These are phyloP conservation scores for Amphiura filiformis DNA, from an alignment of 35 echinoderm and acorn worm species.

Conservation along the genomic window DNA sequence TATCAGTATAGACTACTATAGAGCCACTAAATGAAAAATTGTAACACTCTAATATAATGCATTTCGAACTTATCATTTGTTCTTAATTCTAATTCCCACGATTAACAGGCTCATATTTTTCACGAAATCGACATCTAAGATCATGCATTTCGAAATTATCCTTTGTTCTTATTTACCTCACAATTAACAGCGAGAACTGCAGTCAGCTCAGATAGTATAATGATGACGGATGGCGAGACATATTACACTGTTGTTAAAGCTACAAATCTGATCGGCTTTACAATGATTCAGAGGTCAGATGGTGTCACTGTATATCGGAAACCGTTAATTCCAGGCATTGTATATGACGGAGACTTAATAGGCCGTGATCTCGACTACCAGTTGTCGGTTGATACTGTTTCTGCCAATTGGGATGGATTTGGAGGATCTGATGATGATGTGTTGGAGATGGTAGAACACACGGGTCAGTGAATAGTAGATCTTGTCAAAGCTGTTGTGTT, in stretches of 20 bases:
- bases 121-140: too few species aligned
- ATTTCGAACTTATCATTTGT: too few species aligned
- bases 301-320: conserved; percentile 28
- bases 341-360: conserved; percentile 27
- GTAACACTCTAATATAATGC: too few species aligned
- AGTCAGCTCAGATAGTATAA: neutral
- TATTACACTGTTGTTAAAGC: conserved; percentile 35
- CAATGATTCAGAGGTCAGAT: conserved; percentile 14
- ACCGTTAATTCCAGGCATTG: conserved; percentile 48
- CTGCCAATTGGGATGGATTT: conserved; percentile 29
- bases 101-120: too few species aligned
- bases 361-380: conserved; percentile 21
- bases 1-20: too few species aligned
- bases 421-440: neutral
- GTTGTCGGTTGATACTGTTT: conserved; percentile 2
- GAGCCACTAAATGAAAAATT: too few species aligned
- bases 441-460: neutral
- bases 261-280: conserved; percentile 25
- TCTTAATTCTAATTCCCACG: too few species aligned
- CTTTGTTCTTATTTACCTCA: too few species aligned
- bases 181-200: neutral
- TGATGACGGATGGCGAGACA: conserved; percentile 44
- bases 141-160: too few species aligned
- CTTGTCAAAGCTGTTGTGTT: too few species aligned
- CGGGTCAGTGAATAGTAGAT: neutral